phyloP scores from a whole-genome alignment of 2,113 vertebrate species.

The Emydocephalus ijimae region DNA sequence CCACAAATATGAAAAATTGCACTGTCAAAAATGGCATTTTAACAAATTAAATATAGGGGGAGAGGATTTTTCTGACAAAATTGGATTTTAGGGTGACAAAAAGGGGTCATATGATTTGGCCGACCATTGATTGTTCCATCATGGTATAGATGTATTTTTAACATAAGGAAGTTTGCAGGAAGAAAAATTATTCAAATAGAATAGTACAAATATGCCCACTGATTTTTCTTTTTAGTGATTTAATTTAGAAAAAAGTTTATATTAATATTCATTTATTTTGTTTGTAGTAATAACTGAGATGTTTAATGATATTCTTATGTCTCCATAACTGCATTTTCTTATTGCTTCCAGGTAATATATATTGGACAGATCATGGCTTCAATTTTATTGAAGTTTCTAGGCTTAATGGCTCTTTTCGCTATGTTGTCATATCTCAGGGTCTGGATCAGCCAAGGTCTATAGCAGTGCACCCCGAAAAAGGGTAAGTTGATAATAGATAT shows the following conservation, averaged over 20 bases:
- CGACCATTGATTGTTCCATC: neutral
- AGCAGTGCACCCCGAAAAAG: constrained; percentile 90
- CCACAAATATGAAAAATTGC: neutral
- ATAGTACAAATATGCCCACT: neutral
- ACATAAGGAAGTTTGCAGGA: neutral
- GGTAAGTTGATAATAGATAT: constrained; percentile 60
- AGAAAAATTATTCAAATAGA: neutral
- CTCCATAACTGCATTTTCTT: constrained; percentile 30
- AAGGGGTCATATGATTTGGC: neutral
- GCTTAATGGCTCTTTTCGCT: constrained; percentile 91
- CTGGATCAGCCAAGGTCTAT: constrained; percentile 94
- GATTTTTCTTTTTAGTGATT: neutral
- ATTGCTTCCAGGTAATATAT: constrained; percentile 84
- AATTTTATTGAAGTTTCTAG: constrained; percentile 94
- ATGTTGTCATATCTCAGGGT: constrained; percentile 90
- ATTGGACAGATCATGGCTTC: constrained; percentile 97
- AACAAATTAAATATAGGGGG: neutral
- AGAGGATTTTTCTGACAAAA: neutral
- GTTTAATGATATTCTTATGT: constrained; percentile 3
- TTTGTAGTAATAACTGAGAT: neutral
- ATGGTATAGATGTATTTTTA: neutral
- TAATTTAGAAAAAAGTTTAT: neutral
- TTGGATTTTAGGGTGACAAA: neutral
- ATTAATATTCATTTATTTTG: neutral
- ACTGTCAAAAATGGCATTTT: neutral